phyloP scores from a whole-genome alignment of 2,888 invertebrate genomes.

The Noctua fimbriata region DNA sequence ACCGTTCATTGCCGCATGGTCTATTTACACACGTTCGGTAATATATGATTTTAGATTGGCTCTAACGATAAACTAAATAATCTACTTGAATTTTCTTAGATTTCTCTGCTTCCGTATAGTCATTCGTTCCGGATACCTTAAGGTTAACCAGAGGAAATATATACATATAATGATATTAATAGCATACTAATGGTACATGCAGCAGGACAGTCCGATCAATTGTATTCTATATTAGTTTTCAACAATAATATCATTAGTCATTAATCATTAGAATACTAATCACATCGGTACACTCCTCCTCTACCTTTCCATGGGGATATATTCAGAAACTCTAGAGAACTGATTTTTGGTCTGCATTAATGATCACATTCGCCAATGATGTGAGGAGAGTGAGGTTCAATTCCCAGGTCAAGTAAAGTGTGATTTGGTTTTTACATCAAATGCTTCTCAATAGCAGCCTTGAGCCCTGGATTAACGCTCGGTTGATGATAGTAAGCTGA shows the following conservation, averaged over 20 bases:
- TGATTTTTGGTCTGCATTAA: not conserved
- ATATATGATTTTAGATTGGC: too few relatives aligned
- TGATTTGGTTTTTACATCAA: too few relatives aligned
- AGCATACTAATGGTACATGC: constrained; percentile 13
- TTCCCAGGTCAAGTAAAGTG: not conserved
- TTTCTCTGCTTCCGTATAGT: constrained; percentile 15
- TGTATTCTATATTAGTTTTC: constrained; percentile 24
- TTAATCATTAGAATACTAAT: constrained; percentile 24
- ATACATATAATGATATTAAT: constrained; percentile 24
- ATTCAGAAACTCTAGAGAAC: not conserved
- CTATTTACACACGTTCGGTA: too few relatives aligned
- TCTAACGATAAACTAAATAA: not conserved
- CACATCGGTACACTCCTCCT: too few relatives aligned
- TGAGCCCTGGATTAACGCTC: not conserved
- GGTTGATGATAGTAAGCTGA: not conserved
- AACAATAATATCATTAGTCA: constrained; percentile 16
- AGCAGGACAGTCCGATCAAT: constrained; percentile 4
- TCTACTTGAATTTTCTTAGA: not conserved
- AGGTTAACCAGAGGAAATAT: constrained; percentile 34
- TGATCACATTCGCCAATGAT: not conserved
- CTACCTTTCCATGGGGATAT: not conserved
- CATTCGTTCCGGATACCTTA: not conserved
- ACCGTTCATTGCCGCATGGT: too few relatives aligned
- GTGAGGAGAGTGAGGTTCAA: not conserved
- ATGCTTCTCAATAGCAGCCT: too few relatives aligned